phyloP scores from a whole-genome alignment of 2,888 invertebrate genomes.

The Epirrhoe alternata region DNA sequence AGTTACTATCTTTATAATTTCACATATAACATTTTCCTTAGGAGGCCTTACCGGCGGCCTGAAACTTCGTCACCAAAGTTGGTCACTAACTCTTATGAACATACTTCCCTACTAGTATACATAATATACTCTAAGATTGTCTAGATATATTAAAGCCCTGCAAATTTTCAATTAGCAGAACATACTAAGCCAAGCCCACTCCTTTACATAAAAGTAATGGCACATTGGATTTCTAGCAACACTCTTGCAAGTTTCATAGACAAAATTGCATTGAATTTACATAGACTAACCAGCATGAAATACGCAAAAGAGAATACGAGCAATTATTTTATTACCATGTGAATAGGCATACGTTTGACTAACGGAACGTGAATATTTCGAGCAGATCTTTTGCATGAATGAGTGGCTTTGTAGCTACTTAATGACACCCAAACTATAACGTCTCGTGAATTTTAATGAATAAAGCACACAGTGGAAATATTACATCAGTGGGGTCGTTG shows the following conservation, averaged over 20 bases:
- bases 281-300: background rate
- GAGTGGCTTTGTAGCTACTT: slow-evolving; percentile 59
- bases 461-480: background rate
- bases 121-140: no score
- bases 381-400: slow-evolving; percentile 62
- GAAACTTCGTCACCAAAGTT: no score
- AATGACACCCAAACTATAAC: slow-evolving; percentile 39
- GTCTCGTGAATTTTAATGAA: slow-evolving; percentile 54
- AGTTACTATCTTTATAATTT: background rate
- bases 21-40: no score
- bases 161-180: no score
- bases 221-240: background rate
- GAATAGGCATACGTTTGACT: slow-evolving; percentile 61
- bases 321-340: slow-evolving; percentile 40
- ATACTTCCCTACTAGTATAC: no score
- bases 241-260: background rate
- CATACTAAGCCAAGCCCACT: background rate
- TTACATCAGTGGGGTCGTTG: no score
- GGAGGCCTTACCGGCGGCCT: no score
- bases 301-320: slow-evolving; percentile 28
- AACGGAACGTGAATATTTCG: slow-evolving; percentile 72
- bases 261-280: background rate
- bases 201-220: background rate
- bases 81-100: no score
- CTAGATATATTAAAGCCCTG: no score